phyloP scores from a whole-genome alignment of 2,888 invertebrate species.

The Platycheirus rosarum region DNA sequence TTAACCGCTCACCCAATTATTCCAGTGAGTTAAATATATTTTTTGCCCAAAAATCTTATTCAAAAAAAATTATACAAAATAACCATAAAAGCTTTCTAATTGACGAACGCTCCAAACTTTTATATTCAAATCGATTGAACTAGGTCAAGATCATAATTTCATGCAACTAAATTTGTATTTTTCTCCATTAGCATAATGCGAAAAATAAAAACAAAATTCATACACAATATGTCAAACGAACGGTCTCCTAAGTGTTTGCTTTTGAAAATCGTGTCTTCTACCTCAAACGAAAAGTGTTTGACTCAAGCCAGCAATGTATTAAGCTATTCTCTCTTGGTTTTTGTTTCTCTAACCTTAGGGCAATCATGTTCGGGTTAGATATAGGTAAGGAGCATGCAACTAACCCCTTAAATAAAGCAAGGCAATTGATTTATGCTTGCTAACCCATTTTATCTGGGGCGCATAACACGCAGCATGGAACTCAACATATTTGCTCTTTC shows the following conservation, averaged over 20 bases:
- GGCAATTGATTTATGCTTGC: constrained; percentile 64
- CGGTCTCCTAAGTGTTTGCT: constrained; percentile 5
- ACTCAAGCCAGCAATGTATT: constrained; percentile 4
- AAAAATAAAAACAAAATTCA: not conserved
- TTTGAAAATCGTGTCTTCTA: constrained; percentile 7
- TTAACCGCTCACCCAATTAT: too few species aligned
- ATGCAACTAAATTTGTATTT: constrained; percentile 5
- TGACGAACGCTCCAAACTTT: not conserved
- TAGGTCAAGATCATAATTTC: constrained; percentile 32
- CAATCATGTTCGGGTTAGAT: not conserved
- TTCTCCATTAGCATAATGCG: not conserved
- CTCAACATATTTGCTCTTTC: constrained; percentile 57
- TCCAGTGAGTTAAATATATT: too few species aligned
- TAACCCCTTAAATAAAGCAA: constrained; percentile 16
- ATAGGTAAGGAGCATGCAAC: constrained; percentile 14
- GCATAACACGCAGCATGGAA: constrained; percentile 56
- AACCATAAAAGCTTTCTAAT: constrained; percentile 3
- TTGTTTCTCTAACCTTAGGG: constrained; percentile 9
- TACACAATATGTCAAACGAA: constrained; percentile 3
- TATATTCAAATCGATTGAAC: not conserved
- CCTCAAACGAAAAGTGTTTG: constrained; percentile 3
- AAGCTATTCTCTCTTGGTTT: not conserved
- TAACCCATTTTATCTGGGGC: constrained; percentile 55
- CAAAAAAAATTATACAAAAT: not conserved
- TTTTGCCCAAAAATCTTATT: not conserved